Evolutionary conservation across 1,140 invertebrate genomes (phyloP).

Genomic region (Arion vulgaris): DNA sequence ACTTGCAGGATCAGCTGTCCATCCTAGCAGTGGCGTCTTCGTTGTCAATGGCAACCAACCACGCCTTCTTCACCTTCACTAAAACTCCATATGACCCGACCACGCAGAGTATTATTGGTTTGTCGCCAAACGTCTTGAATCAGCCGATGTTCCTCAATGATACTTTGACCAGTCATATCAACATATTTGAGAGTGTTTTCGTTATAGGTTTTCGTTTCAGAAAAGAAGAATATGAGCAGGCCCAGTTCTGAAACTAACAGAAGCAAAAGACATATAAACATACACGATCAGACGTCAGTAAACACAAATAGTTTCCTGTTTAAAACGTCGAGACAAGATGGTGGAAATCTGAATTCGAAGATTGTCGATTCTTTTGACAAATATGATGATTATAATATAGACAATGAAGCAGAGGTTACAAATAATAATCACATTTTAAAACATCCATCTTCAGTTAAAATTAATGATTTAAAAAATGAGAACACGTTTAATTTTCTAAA

Average conservation of each 20-base stretch:
- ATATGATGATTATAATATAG: no score
- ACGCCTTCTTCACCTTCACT: conserved; percentile 20
- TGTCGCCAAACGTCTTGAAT: neutral
- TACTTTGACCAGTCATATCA: neutral
- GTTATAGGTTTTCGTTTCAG: conserved; percentile 23
- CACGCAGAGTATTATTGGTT: neutral
- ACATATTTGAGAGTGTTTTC: conserved; percentile 29
- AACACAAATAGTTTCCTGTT: no score
- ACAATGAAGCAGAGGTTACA: no score
- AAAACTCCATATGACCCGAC: conserved; percentile 19
- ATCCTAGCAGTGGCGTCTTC: conserved; percentile 15
- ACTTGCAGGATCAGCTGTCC: conserved; percentile 17
- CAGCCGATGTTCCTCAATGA: conserved; percentile 5
- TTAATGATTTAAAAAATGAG: no score
- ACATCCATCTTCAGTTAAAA: no score
- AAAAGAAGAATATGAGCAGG: neutral
- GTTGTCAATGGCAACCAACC: conserved; percentile 12
- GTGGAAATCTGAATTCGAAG: no score
- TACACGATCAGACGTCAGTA: no score
- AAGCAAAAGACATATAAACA: neutral
- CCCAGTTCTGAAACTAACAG: neutral
- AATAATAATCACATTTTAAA: no score
- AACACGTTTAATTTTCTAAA: no score
- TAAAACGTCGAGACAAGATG: no score
- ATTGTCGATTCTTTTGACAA: no score